Evolutionary conservation across 2,888 invertebrate genomes (phyloP).

Genomic region (Pollenia angustigena): DNA sequence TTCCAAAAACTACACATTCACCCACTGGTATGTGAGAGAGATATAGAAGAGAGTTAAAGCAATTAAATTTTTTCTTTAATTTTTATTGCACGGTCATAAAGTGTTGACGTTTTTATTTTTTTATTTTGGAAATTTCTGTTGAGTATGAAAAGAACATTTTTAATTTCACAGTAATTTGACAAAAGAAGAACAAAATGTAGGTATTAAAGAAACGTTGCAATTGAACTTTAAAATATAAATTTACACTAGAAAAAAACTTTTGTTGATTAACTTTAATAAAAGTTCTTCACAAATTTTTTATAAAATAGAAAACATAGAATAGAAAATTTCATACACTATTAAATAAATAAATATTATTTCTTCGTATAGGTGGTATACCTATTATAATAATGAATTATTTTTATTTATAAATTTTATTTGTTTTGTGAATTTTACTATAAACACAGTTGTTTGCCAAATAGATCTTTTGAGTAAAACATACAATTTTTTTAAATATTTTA

Average conservation of each 20-base stretch:
- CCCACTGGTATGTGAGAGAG: slow-evolving; percentile 51
- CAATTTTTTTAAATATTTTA: slow-evolving; percentile 34
- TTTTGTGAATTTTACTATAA: background rate
- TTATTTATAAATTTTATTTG: slow-evolving; percentile 7
- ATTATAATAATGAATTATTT: background rate
- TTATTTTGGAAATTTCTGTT: slow-evolving; percentile 5
- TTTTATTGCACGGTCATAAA: slow-evolving; percentile 16
- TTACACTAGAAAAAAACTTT: background rate
- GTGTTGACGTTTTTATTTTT: slow-evolving; percentile 44
- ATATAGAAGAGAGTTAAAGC: slow-evolving; percentile 26
- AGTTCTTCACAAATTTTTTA: too few species aligned
- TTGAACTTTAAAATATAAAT: background rate
- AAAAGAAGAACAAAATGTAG: slow-evolving; percentile 1
- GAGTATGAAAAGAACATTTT: slow-evolving; percentile 47
- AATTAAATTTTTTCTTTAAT: slow-evolving; percentile 35
- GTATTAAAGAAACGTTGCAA: background rate
- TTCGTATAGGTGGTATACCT: too few species aligned
- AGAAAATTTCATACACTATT: too few species aligned
- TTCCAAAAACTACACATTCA: slow-evolving; percentile 61
- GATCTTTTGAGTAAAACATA: slow-evolving; percentile 22
- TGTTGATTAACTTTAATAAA: too few species aligned
- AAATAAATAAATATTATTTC: too few species aligned
- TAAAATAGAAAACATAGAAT: too few species aligned
- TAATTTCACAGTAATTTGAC: slow-evolving; percentile 61
- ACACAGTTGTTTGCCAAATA: slow-evolving; percentile 7